Evolutionary conservation across 1,140 invertebrate species (phyloP), one percentile per base, ranked within the genome.

Genomic region (Chrysoperla carnea): DNA sequence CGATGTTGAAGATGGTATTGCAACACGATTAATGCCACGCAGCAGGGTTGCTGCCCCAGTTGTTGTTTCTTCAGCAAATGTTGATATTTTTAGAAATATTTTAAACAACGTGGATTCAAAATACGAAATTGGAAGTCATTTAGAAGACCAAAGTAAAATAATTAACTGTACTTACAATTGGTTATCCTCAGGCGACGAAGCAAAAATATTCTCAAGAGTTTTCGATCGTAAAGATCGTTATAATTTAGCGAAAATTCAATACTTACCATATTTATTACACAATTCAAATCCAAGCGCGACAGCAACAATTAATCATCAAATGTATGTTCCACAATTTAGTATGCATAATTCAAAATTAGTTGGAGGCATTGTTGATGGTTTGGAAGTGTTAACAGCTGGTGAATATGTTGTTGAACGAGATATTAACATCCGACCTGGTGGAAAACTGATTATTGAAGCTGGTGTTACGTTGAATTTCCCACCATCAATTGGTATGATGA

Each of bases 141-240:
- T 97, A 2, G 78, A 85, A 51, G 91, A 96, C 58, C 93, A 95
- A 54, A 92, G 88, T 50, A 81, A 86, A 61, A 67, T 76, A n/a
- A 84, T 99, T 7, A 88, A 96, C 58, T 93, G 88, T 46, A 86
- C 86, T 5, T 84, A 75, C 51, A 99, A 99, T 56, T 99, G 90
- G 84, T 72, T 97, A 46, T 89, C 91, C 11, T 79, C 69, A 51
- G 68, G 69, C 1, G 73, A 81, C 46, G 86, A 90, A 56, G 70
- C 73, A 37, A 70, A 73, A 52, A 81, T 93, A 43, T 88, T 84
- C 52, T 70, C 78, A 15, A 65, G 83, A 55, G 59, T 94, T 6
- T 93, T 94, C 58, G 83, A 92, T 54, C 72, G 88, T 42, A 89
- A 90, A 59, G 86, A 93, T 63, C 72, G 89, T 45, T 94, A 89